Evolutionary conservation across 2,888 invertebrate species (phyloP).

Genomic region (Cephus pulcher): DNA sequence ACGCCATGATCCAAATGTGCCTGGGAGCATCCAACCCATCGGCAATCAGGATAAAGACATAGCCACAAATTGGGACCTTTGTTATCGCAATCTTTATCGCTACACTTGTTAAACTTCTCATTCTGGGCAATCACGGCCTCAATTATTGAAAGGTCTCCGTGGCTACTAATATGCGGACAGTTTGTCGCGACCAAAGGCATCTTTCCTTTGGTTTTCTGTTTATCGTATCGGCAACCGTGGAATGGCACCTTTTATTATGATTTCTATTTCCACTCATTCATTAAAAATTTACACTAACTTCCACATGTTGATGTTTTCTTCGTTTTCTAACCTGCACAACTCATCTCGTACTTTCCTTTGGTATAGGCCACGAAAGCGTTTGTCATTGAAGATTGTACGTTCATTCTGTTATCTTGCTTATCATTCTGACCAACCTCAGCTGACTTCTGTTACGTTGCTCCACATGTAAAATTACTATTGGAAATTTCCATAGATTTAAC

Average conservation of each 20-base stretch:
- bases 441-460: neutral
- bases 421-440: neutral
- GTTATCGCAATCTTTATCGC: conserved; percentile 78
- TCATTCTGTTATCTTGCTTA: neutral
- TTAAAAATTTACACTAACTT: neutral
- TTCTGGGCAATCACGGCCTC: conserved; percentile 52
- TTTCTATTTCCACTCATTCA: neutral
- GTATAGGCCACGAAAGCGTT: conserved; percentile 53
- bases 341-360: conserved; percentile 31
- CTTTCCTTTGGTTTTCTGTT: conserved; percentile 17
- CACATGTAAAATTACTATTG: neutral
- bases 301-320: conserved; percentile 6
- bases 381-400: conserved; percentile 46
- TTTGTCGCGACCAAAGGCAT: conserved; percentile 60
- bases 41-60: conserved; percentile 83
- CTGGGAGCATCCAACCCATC: conserved; percentile 86
- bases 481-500: neutral
- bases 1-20: conserved; percentile 86
- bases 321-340: conserved; percentile 15
- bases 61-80: conserved; percentile 87
- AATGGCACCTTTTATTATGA: neutral
- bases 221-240: neutral
- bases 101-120: conserved; percentile 69
- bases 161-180: conserved; percentile 56
- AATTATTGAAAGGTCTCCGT: conserved; percentile 53